Percentiles rank a stretch among this genome's conserved stretches.
These are phyloP conservation scores for Dasyprocta punctata DNA, from an alignment of 2,113 vertebrate species.

Conservation along the genomic window DNA sequence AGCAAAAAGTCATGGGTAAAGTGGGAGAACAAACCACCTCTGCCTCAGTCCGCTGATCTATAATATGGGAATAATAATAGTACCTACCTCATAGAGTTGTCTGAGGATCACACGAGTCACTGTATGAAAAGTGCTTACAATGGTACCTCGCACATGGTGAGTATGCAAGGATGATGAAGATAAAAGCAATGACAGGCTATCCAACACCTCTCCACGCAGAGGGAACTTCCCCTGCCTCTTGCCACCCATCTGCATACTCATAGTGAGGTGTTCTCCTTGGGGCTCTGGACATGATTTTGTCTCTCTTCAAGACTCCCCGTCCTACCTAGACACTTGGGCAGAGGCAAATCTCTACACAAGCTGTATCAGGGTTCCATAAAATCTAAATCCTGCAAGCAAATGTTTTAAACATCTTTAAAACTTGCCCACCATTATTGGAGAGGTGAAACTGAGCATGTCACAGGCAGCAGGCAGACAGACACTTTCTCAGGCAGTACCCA, in stretches of 20 bases:
- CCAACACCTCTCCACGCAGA: no score
- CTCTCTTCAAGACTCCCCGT: not conserved
- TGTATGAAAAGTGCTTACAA: not conserved
- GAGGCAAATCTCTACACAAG: no score
- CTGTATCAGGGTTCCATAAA: not conserved
- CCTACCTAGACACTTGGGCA: not conserved
- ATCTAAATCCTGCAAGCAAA: not conserved
- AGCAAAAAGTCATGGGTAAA: not conserved
- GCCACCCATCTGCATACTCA: not conserved
- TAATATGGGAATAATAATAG: not conserved
- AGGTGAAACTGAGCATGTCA: not conserved
- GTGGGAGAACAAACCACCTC: not conserved
- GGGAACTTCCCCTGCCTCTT: no score
- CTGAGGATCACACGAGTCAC: not conserved
- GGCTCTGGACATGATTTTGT: no score
- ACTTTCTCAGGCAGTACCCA: not conserved
- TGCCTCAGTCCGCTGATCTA: not conserved
- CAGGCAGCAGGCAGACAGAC: not conserved
- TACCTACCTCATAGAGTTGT: not conserved
- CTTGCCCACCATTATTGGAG: not conserved
- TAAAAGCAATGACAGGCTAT: rapidly evolving
- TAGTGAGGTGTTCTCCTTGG: not conserved
- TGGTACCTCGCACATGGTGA: rapidly evolving
- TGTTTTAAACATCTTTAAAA: not conserved
- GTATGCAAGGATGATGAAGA: not conserved